These are phyloP conservation scores for Pelobates fuscus DNA, from an alignment of 2,113 vertebrate genomes.

Conservation along the genomic window DNA sequence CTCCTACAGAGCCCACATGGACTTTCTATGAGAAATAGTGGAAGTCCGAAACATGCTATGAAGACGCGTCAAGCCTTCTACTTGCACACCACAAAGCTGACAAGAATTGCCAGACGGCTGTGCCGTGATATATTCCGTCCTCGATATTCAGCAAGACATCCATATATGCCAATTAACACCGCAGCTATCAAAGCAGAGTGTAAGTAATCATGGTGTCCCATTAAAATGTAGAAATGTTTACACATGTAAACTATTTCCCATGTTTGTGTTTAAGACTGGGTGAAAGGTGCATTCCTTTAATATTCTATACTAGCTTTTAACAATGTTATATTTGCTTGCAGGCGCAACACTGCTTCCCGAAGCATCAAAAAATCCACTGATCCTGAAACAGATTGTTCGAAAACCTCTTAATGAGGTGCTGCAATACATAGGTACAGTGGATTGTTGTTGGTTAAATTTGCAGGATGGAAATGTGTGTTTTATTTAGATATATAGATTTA, in stretches of 20 bases:
- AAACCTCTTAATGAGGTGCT: slow-evolving; percentile 95
- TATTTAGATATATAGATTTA: background rate
- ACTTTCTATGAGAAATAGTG: slow-evolving; percentile 81
- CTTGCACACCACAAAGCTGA: slow-evolving; percentile 87
- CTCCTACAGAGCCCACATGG: slow-evolving; percentile 86
- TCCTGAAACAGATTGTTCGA: slow-evolving; percentile 83
- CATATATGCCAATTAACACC: slow-evolving; percentile 91
- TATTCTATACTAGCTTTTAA: too few relatives aligned
- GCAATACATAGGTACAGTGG: slow-evolving; percentile 83
- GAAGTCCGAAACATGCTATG: slow-evolving; percentile 94
- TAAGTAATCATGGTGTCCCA: slow-evolving; percentile 62
- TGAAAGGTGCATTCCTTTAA: too few relatives aligned
- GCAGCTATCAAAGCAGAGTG: slow-evolving; percentile 95
- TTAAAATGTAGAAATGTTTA: background rate
- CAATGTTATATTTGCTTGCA: slow-evolving; percentile 57
- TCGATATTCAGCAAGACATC: slow-evolving; percentile 83
- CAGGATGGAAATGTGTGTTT: too few relatives aligned
- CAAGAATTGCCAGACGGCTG: slow-evolving; percentile 83
- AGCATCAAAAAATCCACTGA: slow-evolving; percentile 76
- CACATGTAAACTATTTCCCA: too few relatives aligned
- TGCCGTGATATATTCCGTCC: slow-evolving; percentile 91
- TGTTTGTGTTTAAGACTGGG: too few relatives aligned
- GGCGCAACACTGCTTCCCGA: slow-evolving; percentile 89
- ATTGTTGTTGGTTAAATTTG: background rate
- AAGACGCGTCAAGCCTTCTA: slow-evolving; percentile 96